A percentile compares a stretch with the other conserved stretches of the same genome.
Conservation (phyloP, 1,140 invertebrate species). For the Pseudomyrmex pallidus region DNA sequence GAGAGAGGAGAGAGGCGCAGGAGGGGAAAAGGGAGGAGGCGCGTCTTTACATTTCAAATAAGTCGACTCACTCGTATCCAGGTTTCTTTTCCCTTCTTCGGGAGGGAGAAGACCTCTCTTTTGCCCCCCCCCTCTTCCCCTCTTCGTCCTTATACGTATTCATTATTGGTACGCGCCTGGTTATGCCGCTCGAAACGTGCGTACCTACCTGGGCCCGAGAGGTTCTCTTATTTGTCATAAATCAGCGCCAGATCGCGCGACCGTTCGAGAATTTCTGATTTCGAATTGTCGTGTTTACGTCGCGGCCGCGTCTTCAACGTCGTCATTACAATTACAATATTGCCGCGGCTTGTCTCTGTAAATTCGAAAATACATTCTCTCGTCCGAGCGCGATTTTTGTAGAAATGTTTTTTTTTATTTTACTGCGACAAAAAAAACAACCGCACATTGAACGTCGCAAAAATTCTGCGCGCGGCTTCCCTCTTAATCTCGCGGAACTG, state of each 20-base stretch:
- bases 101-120: slow-evolving; percentile 13
- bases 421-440: too few species aligned
- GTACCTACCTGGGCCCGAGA: slow-evolving; percentile 70
- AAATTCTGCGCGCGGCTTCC: not conserved
- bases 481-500: not conserved
- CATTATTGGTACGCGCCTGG: slow-evolving; percentile 81
- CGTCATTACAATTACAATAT: slow-evolving; percentile 12
- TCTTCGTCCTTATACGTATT: slow-evolving; percentile 82
- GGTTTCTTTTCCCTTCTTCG: slow-evolving; percentile 53
- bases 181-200: slow-evolving; percentile 77
- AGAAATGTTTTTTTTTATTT: not conserved
- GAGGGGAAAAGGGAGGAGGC: slow-evolving; percentile 65
- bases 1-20: not conserved
- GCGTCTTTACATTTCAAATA: slow-evolving; percentile 84
- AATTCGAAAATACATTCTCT: not conserved
- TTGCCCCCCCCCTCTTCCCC: not conserved
- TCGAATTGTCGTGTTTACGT: slow-evolving; percentile 45
- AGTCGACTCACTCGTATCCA: slow-evolving; percentile 76
- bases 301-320: not conserved
- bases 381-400: not conserved
- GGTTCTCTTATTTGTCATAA: slow-evolving; percentile 82
- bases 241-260: slow-evolving; percentile 78
- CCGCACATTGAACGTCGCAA: not conserved
- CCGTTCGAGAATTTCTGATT: slow-evolving; percentile 71
- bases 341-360: not conserved